phyloP scores from a whole-genome alignment of 2,797 vertebrate genomes.

The Phrynocephalus forsythii region DNA sequence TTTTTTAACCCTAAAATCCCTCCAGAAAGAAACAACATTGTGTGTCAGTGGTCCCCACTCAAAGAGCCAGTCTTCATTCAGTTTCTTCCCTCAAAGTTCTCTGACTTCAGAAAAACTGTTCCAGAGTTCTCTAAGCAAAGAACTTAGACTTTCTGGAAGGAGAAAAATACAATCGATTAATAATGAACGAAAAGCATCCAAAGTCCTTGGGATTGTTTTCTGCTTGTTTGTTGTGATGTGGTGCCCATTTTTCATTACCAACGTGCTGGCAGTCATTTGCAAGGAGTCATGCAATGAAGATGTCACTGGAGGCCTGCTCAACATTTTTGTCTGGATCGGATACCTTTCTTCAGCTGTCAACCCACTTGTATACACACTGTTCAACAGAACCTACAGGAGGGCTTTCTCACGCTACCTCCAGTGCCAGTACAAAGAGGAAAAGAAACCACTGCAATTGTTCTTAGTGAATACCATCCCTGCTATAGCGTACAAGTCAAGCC shows the following conservation, averaged over 20 bases:
- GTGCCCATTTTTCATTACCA: slow-evolving; percentile 98
- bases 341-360: slow-evolving; percentile 96
- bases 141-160: slow-evolving; percentile 78
- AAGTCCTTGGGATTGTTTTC: slow-evolving; percentile 96
- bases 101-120: slow-evolving; percentile 91
- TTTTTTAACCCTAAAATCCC: slow-evolving; percentile 91
- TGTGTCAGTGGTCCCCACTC: slow-evolving; percentile 88
- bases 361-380: slow-evolving; percentile 93
- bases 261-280: slow-evolving; percentile 91
- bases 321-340: slow-evolving; percentile 96
- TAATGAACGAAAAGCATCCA: slow-evolving; percentile 97
- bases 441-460: slow-evolving; percentile 91
- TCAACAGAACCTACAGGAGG: slow-evolving; percentile 93
- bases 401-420: slow-evolving; percentile 92
- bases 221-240: slow-evolving; percentile 98
- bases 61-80: slow-evolving; percentile 86
- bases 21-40: slow-evolving; percentile 91
- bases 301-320: slow-evolving; percentile 87
- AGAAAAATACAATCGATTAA: slow-evolving; percentile 94
- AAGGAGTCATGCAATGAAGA: slow-evolving; percentile 82
- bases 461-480: slow-evolving; percentile 94
- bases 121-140: slow-evolving; percentile 86
- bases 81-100: slow-evolving; percentile 90
- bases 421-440: slow-evolving; percentile 90
- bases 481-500: slow-evolving; percentile 87